A percentile compares a stretch with the other conserved stretches of the same genome.
Evolutionary conservation across 30 jellyfish, hydroid and myxozoan genomes (phyloP).

Genomic region (Turritopsis dohrnii): DNA sequence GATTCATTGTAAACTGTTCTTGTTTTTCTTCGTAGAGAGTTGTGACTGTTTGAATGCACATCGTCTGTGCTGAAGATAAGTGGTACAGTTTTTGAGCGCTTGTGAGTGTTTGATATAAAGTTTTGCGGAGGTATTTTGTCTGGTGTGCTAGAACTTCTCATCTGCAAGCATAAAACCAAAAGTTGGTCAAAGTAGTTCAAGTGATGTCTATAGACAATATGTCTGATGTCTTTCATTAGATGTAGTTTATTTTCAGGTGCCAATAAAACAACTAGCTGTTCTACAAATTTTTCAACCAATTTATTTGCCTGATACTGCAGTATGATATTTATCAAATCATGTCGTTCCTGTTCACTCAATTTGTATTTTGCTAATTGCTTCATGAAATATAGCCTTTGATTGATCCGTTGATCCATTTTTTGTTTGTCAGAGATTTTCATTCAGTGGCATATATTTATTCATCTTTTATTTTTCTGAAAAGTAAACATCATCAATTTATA

Average conservation of each 20-base stretch:
- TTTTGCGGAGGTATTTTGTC: background rate
- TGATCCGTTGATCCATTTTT: background rate
- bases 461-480: no score
- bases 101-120: background rate
- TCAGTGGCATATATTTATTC: no score
- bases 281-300: conserved; percentile 40
- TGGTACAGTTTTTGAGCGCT: background rate
- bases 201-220: conserved; percentile 33
- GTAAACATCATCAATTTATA: no score
- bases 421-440: no score
- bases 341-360: conserved; percentile 45
- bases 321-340: conserved; percentile 32
- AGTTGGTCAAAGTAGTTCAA: conserved; percentile 33
- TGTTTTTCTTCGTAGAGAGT: background rate
- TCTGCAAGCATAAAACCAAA: background rate
- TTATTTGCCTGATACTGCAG: conserved; percentile 42
- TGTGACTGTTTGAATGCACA: background rate
- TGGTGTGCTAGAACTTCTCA: background rate
- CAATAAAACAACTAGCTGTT: conserved; percentile 36
- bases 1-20: background rate
- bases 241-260: conserved; percentile 52
- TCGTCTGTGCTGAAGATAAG: background rate
- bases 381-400: background rate
- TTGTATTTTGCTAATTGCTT: conserved; percentile 29
- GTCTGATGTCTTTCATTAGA: conserved; percentile 46